Base-by-base conservation (phyloP, 1,140 invertebrate genomes). In the Aphidius gifuensis region DNA sequence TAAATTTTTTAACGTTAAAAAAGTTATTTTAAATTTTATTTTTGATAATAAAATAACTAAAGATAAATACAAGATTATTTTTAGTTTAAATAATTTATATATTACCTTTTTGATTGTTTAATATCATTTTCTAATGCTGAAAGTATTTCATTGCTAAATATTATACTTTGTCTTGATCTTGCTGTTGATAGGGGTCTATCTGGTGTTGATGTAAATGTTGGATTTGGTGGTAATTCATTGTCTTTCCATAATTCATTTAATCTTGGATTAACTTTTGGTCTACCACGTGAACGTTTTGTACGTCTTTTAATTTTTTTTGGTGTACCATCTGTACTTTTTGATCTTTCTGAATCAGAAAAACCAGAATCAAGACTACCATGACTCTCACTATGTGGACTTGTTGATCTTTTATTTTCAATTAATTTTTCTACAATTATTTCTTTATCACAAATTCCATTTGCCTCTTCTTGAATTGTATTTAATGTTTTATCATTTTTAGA, bases 331-430 rank as follows among this genome's bases (percentile, higher is more conserved):
- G n/a, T 62, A 16, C 71, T 69, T 5, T 67, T 66, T 1, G 76
- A 77, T 63, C 72, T 67, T 6, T 81, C 82, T 4, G 82, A 82
- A 58, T 84, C 83, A 5, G 81, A 83, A 68, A 84, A 84, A 6
- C 83, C 83, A 1, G 82, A 83, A 64, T 84, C 83, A 42, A 81
- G 76, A 57, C 82, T 83, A 4, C 75, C 70, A 11, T 83, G 75
- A 61, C 80, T 77, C 5, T 73, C 72, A 48, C 60, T 49, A 23
- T 23, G 46, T 6, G 54, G 60, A n/a, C 38, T 42, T 16, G 39
- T 46, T 44, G 38, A 51, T 48, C 50, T 60, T 8, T 9, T 11
- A 9, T 5, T 38, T 32, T 5, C 57, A 45, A 7, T 2, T 11
- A 21, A 40, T 43, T 54, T 57, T 42, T 54, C 44, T 46, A 40